These are phyloP conservation scores for Adineta ricciae DNA, from an alignment of 2,888 invertebrate genomes.

Conservation along the genomic window DNA sequence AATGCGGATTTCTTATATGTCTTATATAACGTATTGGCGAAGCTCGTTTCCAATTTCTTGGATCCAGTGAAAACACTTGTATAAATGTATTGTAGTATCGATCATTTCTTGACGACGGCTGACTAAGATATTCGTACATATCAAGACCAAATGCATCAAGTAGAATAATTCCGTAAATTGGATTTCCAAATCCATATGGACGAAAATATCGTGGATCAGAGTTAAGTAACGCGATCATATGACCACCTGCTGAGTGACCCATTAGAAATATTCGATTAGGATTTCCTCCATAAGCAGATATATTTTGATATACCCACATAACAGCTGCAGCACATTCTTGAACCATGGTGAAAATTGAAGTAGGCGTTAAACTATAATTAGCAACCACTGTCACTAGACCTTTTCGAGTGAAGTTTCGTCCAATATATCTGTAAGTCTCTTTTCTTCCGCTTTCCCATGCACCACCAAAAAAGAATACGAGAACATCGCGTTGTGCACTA, in stretches of 20 bases:
- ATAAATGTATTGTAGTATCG: not conserved
- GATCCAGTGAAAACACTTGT: not conserved
- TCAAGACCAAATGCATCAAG: not conserved
- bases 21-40: not conserved
- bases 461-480: not conserved
- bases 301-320: not conserved
- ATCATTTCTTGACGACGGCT: not conserved
- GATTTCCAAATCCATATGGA: not conserved
- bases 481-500: not conserved
- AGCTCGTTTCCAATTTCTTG: not conserved
- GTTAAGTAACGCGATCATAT: not conserved
- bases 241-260: not conserved
- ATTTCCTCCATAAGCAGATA: not conserved
- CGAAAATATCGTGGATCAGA: not conserved
- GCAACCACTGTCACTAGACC: not conserved
- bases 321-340: not conserved
- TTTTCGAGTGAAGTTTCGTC: not conserved
- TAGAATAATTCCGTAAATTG: not conserved
- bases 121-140: not conserved
- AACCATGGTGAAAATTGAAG: not conserved
- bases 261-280: constrained; percentile 1
- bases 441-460: not conserved
- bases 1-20: not conserved
- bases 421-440: not conserved
- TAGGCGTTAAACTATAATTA: not conserved